phyloP scores from a whole-genome alignment of 2,797 vertebrate genomes.

The Petrocephalus schoutedeni region DNA sequence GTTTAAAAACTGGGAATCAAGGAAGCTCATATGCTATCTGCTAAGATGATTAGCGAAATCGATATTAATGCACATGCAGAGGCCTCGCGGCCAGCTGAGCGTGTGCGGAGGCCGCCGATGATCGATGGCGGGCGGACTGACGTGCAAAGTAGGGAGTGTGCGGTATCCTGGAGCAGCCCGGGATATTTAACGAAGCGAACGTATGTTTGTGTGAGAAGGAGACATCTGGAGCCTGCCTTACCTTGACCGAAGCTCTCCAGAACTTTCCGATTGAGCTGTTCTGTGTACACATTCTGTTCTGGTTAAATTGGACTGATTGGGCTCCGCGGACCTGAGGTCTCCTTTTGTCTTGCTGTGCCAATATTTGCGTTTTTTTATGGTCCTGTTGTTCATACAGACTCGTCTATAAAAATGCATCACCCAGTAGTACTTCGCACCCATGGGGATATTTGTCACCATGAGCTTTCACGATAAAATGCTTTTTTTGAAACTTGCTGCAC shows the following conservation, averaged over 20 bases:
- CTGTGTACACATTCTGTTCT: constrained; percentile 14
- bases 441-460: background rate
- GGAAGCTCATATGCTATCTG: background rate
- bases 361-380: background rate
- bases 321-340: background rate
- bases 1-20: background rate
- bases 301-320: constrained; percentile 8
- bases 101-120: background rate
- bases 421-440: background rate
- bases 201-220: background rate
- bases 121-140: background rate
- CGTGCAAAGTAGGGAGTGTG: background rate
- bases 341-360: background rate
- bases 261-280: background rate
- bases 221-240: background rate
- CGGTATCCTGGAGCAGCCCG: background rate
- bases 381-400: background rate
- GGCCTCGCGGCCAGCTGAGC: background rate
- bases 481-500: background rate
- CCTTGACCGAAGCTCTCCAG: background rate
- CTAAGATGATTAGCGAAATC: background rate
- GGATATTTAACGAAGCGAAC: background rate
- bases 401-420: background rate
- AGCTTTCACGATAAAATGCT: background rate
- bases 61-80: background rate